phyloP scores from a whole-genome alignment of 2,888 invertebrate species.

The Protophormia terraenovae region DNA sequence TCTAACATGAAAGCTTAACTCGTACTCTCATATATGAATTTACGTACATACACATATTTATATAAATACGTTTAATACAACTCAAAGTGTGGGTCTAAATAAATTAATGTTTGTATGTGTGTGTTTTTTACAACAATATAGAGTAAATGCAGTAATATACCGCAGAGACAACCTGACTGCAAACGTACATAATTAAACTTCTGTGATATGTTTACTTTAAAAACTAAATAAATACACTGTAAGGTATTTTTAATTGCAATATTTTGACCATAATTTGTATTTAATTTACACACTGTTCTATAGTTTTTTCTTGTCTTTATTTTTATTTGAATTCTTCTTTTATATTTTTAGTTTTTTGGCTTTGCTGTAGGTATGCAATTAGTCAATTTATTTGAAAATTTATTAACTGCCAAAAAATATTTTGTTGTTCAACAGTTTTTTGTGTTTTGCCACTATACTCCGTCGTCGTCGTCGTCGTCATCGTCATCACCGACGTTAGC shows the following conservation, averaged over 20 bases:
- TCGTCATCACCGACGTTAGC: not conserved
- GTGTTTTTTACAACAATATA: not conserved
- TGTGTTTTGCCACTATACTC: constrained; percentile 27
- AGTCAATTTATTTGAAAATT: constrained; percentile 79
- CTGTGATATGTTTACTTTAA: constrained; percentile 9
- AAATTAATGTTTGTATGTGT: too few relatives aligned
- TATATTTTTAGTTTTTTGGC: constrained; percentile 24
- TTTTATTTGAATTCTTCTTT: constrained; percentile 5
- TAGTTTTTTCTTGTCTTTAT: not conserved
- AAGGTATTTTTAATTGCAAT: not conserved
- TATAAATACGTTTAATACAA: not conserved
- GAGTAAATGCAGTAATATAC: not conserved
- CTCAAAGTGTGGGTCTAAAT: not conserved
- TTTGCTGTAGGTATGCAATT: constrained; percentile 77
- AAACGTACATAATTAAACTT: constrained; percentile 20
- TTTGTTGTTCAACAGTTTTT: constrained; percentile 66
- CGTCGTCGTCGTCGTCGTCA: not conserved
- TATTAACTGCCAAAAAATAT: constrained; percentile 77
- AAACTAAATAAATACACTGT: not conserved
- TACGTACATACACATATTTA: not conserved
- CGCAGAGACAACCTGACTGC: constrained; percentile 39
- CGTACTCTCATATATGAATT: constrained; percentile 24
- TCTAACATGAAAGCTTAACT: constrained; percentile 64
- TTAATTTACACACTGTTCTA: constrained; percentile 55
- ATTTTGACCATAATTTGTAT: constrained; percentile 45